Base-by-base conservation (phyloP, 2,113 vertebrate genomes). In the Salvelinus namaycush region DNA sequence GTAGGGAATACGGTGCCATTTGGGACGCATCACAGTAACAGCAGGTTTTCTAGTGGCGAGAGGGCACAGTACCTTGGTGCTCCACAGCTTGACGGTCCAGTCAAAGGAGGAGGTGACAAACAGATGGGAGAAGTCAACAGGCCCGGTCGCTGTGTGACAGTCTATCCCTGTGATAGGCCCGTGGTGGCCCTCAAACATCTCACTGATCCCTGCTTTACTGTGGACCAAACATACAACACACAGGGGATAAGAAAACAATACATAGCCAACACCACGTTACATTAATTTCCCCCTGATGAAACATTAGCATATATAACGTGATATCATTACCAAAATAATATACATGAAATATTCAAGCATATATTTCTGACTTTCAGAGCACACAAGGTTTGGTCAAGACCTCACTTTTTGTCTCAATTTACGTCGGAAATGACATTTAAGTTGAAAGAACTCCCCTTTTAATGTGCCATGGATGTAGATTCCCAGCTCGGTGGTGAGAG, bases 1-100 rank as follows among this genome's bases (percentile, higher is more conserved):
- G 2, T 44, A 44, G 39, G 9, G 39, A 44, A 44, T 44, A 12
- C 9, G 9, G 39, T 44, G 39, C 39, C 39, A 44, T 44, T 11
- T 44, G 9, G 39, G 39, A 44, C 9, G 9, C 39, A 44, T 3
- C 2, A 44, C 2, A 44, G 39, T 44, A 44, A 44, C 39, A 11
- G 39, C 9, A 11, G 39, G 39, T 16, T 5, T 34, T 51, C n/a
- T 22, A 62, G 16, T 4, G 67, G 16, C 2, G 16, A 4, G 51
- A 18, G 16, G 16, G 0, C 8, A 16, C 48, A 76, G 78, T 96
- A 99, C 98, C 97, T 99, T 99, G 76, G 96, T 99, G 90, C 96
- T 98, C 98, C 98, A 99, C 84, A 99, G 95, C 88, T 99, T 99
- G 88, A 99, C 96, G 20, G 98, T 99, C 98, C 97, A 99, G 90